Percentiles rank a stretch among this genome's conserved stretches.
Conservation (phyloP, 35 echinoderm and acorn worm species). For the Ptychodera flava region DNA sequence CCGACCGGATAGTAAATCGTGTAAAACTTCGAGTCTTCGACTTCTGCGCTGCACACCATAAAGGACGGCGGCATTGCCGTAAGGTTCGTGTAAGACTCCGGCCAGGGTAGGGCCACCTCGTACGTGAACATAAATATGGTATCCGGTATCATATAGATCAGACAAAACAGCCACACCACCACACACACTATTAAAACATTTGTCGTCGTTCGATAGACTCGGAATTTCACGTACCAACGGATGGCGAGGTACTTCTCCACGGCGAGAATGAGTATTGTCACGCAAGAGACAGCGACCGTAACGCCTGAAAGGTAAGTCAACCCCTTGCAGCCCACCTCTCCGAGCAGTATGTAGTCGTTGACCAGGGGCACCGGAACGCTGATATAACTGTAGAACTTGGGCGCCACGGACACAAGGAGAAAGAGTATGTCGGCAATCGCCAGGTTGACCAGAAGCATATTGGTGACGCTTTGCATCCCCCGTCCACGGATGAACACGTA, state of each 20-base stretch:
- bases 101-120: background rate
- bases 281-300: background rate
- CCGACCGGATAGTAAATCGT: background rate
- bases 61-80: background rate
- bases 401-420: background rate
- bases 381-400: background rate
- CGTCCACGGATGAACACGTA: slow-evolving; percentile 39
- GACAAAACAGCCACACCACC: background rate
- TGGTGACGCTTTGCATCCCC: slow-evolving; percentile 30
- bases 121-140: background rate
- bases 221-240: background rate
- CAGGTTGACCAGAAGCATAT: slow-evolving; percentile 62
- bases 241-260: background rate
- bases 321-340: background rate
- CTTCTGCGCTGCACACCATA: background rate
- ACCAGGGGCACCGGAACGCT: background rate
- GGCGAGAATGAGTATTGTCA: background rate
- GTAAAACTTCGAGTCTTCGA: background rate
- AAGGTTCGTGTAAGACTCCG: background rate
- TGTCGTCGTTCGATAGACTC: background rate
- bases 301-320: background rate
- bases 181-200: background rate
- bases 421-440: slow-evolving; percentile 63
- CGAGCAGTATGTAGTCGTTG: background rate
- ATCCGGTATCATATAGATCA: background rate